phyloP scores from a whole-genome alignment of 2,797 vertebrate species.

The Esox lucius region DNA sequence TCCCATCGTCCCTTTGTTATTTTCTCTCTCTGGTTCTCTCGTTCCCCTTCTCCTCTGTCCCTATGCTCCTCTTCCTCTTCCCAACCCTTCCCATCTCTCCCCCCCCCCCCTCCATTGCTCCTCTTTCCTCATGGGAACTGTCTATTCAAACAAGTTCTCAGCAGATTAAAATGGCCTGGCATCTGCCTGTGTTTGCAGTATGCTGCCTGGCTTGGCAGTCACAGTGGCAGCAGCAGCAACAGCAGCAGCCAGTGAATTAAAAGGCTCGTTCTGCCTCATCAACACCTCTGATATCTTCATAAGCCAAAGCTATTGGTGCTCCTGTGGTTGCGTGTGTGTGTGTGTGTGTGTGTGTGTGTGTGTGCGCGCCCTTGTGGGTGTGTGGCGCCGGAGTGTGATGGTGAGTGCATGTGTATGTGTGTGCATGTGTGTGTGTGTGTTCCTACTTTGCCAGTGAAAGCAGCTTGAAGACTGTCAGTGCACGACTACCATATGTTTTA shows the following conservation, averaged over 20 bases:
- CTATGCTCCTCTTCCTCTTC: no score
- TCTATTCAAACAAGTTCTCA: conserved; percentile 46
- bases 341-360: not conserved
- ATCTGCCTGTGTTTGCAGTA: conserved; percentile 48
- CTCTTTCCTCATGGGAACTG: conserved; percentile 26
- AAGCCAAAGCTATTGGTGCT: conserved; percentile 39
- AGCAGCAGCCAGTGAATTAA: conserved; percentile 50
- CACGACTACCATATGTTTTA: conserved; percentile 5
- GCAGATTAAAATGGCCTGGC: conserved; percentile 53
- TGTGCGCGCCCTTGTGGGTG: not conserved
- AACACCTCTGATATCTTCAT: conserved; percentile 59
- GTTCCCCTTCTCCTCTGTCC: not conserved
- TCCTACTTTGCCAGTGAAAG: not conserved
- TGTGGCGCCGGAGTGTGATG: no score
- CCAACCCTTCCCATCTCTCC: not conserved
- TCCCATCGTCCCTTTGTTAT: not conserved
- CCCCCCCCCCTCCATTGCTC: not conserved
- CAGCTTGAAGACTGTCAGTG: not conserved
- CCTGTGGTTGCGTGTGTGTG: conserved; percentile 10
- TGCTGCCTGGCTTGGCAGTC: conserved; percentile 46
- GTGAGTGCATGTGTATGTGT: not conserved
- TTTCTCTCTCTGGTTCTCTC: not conserved
- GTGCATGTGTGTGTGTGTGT: not conserved
- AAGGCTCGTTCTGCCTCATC: conserved; percentile 54
- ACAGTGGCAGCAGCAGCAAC: conserved; percentile 25